Evolutionary conservation across 2,797 vertebrate species (phyloP), one percentile per base, ranked within the genome.

Genomic region (Pterois miles): DNA sequence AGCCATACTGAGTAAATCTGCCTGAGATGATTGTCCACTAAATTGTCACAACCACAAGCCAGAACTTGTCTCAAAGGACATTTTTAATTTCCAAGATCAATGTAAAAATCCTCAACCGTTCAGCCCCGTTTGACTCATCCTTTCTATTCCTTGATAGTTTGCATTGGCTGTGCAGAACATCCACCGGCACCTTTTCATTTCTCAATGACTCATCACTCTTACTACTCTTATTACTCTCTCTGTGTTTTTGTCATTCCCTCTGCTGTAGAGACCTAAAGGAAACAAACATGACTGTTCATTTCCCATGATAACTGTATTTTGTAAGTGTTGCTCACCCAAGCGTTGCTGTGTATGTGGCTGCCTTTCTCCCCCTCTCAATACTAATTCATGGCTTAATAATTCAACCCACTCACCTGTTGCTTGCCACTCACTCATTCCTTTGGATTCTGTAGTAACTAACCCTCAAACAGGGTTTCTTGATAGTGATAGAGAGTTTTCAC

Each of bases 211-310:
- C 87, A 89, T 91, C 81, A 59, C 16, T 18, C 40, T 43, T 43
- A 43, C 40, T 43, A 43, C 40, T 43, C 40, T 18, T 43, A 43
- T 20, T 43, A 43, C 40, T 89, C 79, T 87, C 85, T 91, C 94
- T 90, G 71, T 83, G 84, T 89, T 20, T 84, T 81, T 94, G 80
- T 89, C 80, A 54, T 88, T 94, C 95, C 92, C 94, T 95, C 95
- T 95, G 94, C 85, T 97, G 89, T 98, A 98, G 98, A 98, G 96
- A 98, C 97, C 96, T 99, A 98, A 98, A 97, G 96, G 96, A 95
- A 88, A 82, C 87, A 96, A 96, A 91, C 91, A 88, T 92, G 96
- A 93, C 93, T 95, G 95, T 96, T 96, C 95, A 93, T 97, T 97
- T 95, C 96, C 95, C 96, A 90, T 95, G 96, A 90, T 91, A 96